Base-by-base conservation (phyloP, 2,797 vertebrate genomes). In the Clarias pachynema region DNA sequence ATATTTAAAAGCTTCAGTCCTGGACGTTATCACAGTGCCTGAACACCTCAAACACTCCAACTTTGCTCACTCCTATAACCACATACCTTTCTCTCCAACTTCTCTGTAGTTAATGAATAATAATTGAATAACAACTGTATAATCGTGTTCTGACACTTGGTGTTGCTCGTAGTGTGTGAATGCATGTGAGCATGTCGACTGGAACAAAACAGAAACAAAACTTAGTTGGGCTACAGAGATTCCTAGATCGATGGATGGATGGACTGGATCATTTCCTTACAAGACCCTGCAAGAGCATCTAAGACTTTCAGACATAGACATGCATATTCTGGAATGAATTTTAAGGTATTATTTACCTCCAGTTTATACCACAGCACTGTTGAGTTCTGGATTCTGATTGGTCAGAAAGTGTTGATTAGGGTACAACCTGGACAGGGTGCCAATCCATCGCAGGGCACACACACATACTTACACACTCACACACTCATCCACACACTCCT, bases 1-100 rank as follows among this genome's bases (percentile, higher is more conserved):
- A 68, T 18, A 31, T 8, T 2, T 7, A 8, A 14, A 98, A 97
- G 53, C 97, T 96, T 29, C 94, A 91, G 91, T 97, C 97, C 93
- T 97, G 97, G 93, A 99, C 97, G 94, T 95, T 97, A 89, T 96
- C 94, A 79, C 96, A 97, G 92, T 95, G 95, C 81, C 96, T 96
- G 0, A 94, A 94, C 87, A 97, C 94, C 34, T 34, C 34, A 34
- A 34, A 34, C 34, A 34, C 68, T 97, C 96, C 95, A 97, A 93
- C 93, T 95, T 96, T 31, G 7, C 49, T 75, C 16, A 29, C 26
- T 75, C 49, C 53, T 16, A 29, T 29, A 18, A 74, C 44, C 29
- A n/a, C 18, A n/a, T 16, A 49, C 24, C 8, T 72, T 22, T 77
- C 53, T 15, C 18, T 57, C 40, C 31, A 4, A 75, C 26, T 1